phyloP scores from a whole-genome alignment of 2,797 vertebrate species.

The Acropternis orthonyx region DNA sequence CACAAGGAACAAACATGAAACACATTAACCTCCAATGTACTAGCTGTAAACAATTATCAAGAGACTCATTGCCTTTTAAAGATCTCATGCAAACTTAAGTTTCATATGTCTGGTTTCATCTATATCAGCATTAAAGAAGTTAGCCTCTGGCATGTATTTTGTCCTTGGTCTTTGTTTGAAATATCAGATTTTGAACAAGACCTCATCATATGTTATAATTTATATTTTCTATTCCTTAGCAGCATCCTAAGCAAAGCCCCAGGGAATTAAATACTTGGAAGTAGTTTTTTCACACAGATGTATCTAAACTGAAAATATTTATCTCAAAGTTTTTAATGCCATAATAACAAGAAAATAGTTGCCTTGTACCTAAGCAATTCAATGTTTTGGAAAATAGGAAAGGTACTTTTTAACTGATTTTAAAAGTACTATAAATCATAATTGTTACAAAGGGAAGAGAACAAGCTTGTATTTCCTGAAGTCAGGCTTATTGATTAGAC shows the following conservation, averaged over 20 bases:
- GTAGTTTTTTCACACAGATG: background rate
- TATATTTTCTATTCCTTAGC: background rate
- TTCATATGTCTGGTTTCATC: background rate
- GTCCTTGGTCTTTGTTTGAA: background rate
- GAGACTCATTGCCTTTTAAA: background rate
- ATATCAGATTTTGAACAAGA: background rate
- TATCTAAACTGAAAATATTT: background rate
- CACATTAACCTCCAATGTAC: background rate
- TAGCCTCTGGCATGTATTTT: background rate
- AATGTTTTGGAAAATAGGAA: background rate
- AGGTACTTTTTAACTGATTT: conserved; percentile 4
- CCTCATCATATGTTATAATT: background rate
- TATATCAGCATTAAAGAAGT: background rate
- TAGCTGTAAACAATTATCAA: background rate
- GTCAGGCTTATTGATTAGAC: conserved; percentile 70
- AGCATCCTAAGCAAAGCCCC: background rate
- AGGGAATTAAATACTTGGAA: background rate
- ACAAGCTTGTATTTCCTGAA: conserved; percentile 62
- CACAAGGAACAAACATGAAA: background rate
- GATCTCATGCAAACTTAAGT: background rate
- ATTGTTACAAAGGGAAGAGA: background rate
- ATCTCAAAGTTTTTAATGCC: background rate
- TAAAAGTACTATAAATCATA: conserved; percentile 41
- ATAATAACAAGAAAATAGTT: background rate
- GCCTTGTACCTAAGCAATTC: background rate